phyloP scores from a whole-genome alignment of 2,113 vertebrate genomes.

The Megaceryle maxima region DNA sequence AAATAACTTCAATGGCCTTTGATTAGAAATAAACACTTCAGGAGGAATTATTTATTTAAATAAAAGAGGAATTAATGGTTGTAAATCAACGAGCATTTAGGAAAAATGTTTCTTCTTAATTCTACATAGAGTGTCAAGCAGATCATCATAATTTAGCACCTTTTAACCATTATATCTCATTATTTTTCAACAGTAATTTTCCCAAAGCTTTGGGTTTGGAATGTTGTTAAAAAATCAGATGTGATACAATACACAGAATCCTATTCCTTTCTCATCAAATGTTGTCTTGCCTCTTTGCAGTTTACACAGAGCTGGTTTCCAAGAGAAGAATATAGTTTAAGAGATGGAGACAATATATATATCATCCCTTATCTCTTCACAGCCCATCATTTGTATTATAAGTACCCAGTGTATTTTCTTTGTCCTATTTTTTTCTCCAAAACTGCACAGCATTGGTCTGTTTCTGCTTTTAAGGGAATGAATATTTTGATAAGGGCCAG shows the following conservation, averaged over 20 bases:
- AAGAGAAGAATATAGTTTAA: background rate
- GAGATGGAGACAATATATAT: background rate
- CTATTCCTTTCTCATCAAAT: background rate
- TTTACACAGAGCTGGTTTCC: background rate
- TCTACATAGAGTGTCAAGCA: background rate
- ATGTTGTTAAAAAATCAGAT: background rate
- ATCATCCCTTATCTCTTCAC: background rate
- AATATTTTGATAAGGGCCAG: background rate
- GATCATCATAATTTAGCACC: background rate
- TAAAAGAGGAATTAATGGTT: background rate
- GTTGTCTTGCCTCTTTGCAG: background rate
- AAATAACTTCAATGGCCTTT: background rate
- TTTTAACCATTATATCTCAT: background rate
- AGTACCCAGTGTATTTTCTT: background rate
- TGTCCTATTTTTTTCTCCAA: background rate
- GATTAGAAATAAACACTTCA: slow-evolving; percentile 3
- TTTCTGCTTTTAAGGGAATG: background rate
- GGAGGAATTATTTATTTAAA: background rate
- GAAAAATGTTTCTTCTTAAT: background rate
- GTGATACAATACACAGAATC: background rate
- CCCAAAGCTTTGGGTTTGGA: background rate
- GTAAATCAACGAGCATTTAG: background rate
- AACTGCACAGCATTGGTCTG: background rate
- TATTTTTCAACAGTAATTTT: background rate
- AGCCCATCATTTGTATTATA: background rate